These are phyloP conservation scores for Zootoca vivipara DNA, from an alignment of 2,113 vertebrate genomes.

Conservation along the genomic window DNA sequence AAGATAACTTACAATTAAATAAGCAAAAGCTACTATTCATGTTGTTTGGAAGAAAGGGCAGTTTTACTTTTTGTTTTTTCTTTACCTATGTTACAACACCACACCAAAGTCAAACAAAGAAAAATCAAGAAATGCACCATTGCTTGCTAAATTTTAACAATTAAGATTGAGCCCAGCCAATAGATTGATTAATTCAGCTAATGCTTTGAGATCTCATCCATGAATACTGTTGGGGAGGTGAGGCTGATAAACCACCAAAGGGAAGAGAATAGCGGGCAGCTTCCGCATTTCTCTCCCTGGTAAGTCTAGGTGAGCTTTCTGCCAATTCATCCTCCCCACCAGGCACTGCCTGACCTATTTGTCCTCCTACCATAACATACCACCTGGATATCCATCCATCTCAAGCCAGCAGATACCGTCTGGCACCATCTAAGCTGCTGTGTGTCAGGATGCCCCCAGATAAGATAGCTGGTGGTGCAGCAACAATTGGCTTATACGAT, in stretches of 20 bases:
- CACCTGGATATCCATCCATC: constrained; percentile 10
- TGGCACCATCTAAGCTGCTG: background rate
- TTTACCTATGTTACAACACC: background rate
- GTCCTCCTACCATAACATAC: background rate
- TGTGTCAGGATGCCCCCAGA: background rate
- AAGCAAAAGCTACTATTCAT: background rate
- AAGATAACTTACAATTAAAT: background rate
- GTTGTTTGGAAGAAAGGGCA: background rate
- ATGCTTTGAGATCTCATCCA: background rate
- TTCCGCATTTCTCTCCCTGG: background rate
- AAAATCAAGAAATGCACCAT: background rate
- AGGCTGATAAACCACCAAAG: background rate
- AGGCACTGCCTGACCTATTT: constrained; percentile 14
- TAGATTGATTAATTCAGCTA: background rate
- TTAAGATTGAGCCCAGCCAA: background rate
- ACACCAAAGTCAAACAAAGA: background rate
- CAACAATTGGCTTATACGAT: background rate
- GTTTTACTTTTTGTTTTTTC: background rate
- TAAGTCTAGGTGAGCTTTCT: background rate
- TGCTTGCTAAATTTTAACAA: background rate
- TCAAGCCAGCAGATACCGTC: background rate
- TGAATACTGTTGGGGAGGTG: background rate
- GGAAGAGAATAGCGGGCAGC: background rate
- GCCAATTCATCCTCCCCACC: background rate
- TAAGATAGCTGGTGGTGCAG: background rate